Evolutionary conservation across 2,888 invertebrate genomes (phyloP).

Genomic region (Chydorus sphaericus): DNA sequence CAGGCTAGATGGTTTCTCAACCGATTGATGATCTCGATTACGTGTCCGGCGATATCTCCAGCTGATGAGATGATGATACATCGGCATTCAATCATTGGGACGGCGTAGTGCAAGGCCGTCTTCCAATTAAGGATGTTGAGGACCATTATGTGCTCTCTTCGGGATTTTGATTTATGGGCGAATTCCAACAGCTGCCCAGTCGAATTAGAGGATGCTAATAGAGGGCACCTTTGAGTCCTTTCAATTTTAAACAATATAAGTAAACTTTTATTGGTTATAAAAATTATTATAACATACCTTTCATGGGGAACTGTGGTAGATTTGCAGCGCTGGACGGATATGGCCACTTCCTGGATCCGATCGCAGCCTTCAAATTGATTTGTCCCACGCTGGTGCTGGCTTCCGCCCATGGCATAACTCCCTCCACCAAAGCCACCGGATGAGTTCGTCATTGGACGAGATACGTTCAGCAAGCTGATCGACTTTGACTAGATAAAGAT

Average conservation of each 20-base stretch:
- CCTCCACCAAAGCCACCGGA: too few relatives aligned
- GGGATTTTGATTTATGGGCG: constrained; percentile 26
- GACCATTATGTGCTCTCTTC: constrained; percentile 48
- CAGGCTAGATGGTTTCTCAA: neutral
- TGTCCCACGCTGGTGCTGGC: too few relatives aligned
- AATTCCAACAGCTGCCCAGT: constrained; percentile 53
- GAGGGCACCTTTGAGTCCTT: constrained; percentile 57
- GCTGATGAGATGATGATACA: too few relatives aligned
- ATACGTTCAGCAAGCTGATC: neutral
- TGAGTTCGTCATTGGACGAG: neutral
- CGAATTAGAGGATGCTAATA: constrained; percentile 65
- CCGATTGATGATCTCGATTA: neutral
- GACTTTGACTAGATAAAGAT: neutral
- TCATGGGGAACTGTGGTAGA: constrained; percentile 51
- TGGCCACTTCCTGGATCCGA: constrained; percentile 79
- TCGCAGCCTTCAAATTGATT: constrained; percentile 54
- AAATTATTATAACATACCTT: too few relatives aligned
- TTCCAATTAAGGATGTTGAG: constrained; percentile 78
- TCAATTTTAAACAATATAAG: too few relatives aligned
- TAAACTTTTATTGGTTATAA: too few relatives aligned
- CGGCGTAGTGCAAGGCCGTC: constrained; percentile 45
- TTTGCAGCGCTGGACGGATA: constrained; percentile 66
- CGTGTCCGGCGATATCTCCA: neutral
- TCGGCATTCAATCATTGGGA: too few relatives aligned
- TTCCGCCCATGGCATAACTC: too few relatives aligned